Evolutionary conservation across 2,797 vertebrate species (phyloP), one percentile per base, ranked within the genome.

Genomic region (Lepilemur septentrionalis): DNA sequence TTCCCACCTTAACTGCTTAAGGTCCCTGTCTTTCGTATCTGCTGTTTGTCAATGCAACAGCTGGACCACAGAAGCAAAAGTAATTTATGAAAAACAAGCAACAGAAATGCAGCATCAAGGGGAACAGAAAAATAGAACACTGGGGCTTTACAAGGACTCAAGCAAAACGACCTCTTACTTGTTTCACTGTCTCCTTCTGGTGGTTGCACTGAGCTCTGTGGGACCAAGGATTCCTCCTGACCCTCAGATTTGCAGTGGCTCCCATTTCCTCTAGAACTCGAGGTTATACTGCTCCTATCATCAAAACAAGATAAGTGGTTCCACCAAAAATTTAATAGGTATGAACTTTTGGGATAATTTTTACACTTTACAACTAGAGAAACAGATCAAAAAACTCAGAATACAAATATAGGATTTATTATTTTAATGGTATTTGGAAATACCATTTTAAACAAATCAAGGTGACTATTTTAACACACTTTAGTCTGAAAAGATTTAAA

Each of bases 271-370:
- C 99, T 99, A 67, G 99, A 99, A 97, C 98, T 99, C 96, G 99
- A 99, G 46, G 99, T 98, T 96, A 99, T 99, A 97, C 99, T 99
- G 98, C 99, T 99, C 99, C 99, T 99, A 97, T 13, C 43, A 97
- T 80, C 0, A 0, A 50, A 95, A 96, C 20, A 96, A 14, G 43
- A 73, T 22, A 95, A 65, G n/a, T 10, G 38, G 89, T 22, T 84
- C 78, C 97, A 72, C 80, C 85, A 61, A 52, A 28, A 69, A 52
- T 48, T 95, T 79, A 94, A 84, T 50, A n/a, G 75, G 75, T 18
- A 72, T 8, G 15, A 72, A 70, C 57, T 75, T 67, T 55, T 14
- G 65, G 55, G 65, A 43, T 69, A 72, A 78, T 52, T 93, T 89
- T 88, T 69, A 17, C 55, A 94, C 46, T 92, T 94, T 79, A 95